Conservation (phyloP, 2,888 invertebrate genomes). For the Papilio protenor region DNA sequence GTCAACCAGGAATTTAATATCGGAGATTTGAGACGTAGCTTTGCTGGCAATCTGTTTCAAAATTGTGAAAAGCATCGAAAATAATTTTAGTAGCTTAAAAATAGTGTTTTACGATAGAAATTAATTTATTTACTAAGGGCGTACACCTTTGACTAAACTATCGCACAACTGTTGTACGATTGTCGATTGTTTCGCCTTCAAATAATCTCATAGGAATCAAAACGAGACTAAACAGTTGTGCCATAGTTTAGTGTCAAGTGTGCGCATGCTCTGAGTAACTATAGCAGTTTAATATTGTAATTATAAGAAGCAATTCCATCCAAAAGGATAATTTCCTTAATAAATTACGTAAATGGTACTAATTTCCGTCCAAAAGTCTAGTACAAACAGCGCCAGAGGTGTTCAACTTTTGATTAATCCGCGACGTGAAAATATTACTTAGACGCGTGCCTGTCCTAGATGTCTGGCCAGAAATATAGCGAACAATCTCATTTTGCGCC, state of each 20-base stretch:
- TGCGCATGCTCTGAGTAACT: no score
- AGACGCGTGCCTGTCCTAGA: conserved; percentile 33
- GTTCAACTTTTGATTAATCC: conserved; percentile 35
- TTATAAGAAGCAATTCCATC: neutral
- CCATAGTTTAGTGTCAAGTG: no score
- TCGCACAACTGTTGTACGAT: no score
- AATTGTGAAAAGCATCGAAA: conserved; percentile 4
- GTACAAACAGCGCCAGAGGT: conserved; percentile 20
- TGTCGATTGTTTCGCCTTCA: no score
- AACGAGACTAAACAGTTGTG: no score
- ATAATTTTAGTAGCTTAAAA: neutral
- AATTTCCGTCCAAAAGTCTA: conserved; percentile 28
- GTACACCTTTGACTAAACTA: no score
- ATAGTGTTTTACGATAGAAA: neutral
- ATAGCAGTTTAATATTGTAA: neutral
- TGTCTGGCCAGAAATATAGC: conserved; percentile 34
- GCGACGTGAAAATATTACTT: conserved; percentile 31
- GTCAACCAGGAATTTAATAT: conserved; percentile 58
- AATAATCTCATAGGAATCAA: no score
- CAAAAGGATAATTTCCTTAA: conserved; percentile 3
- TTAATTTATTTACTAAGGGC: neutral
- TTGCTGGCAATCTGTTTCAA: conserved; percentile 23
- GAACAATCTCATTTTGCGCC: conserved; percentile 26
- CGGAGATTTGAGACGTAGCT: conserved; percentile 46
- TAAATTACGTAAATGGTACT: conserved; percentile 2